These are phyloP conservation scores for Pipistrellus nathusii DNA, from an alignment of 2,797 vertebrate genomes.

Conservation along the genomic window DNA sequence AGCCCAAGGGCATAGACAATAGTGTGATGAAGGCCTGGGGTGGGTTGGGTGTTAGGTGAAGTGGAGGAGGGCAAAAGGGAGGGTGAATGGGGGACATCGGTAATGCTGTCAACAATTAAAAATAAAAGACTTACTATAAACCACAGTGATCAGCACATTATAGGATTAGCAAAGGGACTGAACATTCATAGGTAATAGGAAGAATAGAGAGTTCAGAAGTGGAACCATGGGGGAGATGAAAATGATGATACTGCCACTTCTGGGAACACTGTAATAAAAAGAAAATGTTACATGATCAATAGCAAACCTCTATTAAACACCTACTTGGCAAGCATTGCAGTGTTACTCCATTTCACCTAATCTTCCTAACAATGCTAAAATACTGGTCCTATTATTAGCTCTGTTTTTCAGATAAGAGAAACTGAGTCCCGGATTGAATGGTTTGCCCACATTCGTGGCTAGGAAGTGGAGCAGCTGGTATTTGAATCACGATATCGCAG, in stretches of 20 bases:
- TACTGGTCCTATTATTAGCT: neutral
- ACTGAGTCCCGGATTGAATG: neutral
- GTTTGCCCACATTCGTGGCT: neutral
- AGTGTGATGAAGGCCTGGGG: neutral
- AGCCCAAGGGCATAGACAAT: neutral
- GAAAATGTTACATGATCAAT: neutral
- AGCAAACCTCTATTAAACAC: neutral
- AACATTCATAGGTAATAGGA: neutral
- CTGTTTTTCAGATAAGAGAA: neutral
- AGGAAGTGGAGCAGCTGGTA: neutral
- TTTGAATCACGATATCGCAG: neutral
- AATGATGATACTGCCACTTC: neutral
- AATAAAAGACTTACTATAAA: neutral
- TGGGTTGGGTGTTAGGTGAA: neutral
- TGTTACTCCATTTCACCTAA: neutral
- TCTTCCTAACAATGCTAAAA: neutral
- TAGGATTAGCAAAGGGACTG: neutral
- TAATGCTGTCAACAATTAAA: neutral
- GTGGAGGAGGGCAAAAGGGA: fast-evolving
- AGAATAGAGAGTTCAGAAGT: neutral
- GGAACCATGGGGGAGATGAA: neutral
- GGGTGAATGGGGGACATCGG: neutral
- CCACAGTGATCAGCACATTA: neutral
- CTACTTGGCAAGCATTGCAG: neutral
- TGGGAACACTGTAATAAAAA: neutral